A percentile compares a stretch with the other conserved stretches of the same genome.
These are phyloP conservation scores for Tipula unca DNA, from an alignment of 2,888 invertebrate species.

Conservation along the genomic window DNA sequence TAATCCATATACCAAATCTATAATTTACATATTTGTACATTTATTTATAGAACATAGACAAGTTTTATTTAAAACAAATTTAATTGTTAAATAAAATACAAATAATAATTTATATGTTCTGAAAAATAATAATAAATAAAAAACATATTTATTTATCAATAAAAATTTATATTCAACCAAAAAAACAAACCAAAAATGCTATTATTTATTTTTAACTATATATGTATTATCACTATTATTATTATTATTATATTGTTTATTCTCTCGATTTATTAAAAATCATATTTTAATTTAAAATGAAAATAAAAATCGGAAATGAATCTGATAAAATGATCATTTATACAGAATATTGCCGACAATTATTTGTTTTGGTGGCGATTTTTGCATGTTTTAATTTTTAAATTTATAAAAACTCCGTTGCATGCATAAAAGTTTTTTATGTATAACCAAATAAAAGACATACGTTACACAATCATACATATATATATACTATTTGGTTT, in stretches of 20 bases:
- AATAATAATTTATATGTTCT: background rate
- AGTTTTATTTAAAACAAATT: background rate
- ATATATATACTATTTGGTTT: background rate
- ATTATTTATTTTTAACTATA: background rate
- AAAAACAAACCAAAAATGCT: background rate
- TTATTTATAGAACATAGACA: background rate
- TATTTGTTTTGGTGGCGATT: background rate
- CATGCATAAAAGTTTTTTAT: background rate
- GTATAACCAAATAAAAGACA: background rate
- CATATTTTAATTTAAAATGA: background rate
- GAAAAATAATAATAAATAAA: background rate
- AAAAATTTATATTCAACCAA: background rate
- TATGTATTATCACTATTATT: background rate
- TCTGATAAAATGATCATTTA: background rate
- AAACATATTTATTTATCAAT: slow-evolving; percentile 14
- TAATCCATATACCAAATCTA: background rate
- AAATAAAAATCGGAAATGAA: background rate
- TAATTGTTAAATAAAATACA: background rate
- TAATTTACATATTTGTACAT: background rate
- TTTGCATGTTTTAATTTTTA: background rate
- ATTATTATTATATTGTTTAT: background rate
- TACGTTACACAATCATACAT: background rate
- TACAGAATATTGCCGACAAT: background rate
- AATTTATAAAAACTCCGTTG: background rate
- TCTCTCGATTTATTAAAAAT: background rate